These are phyloP conservation scores for Cochlearius cochlearius DNA, from an alignment of 2,113 vertebrate genomes.

Conservation along the genomic window DNA sequence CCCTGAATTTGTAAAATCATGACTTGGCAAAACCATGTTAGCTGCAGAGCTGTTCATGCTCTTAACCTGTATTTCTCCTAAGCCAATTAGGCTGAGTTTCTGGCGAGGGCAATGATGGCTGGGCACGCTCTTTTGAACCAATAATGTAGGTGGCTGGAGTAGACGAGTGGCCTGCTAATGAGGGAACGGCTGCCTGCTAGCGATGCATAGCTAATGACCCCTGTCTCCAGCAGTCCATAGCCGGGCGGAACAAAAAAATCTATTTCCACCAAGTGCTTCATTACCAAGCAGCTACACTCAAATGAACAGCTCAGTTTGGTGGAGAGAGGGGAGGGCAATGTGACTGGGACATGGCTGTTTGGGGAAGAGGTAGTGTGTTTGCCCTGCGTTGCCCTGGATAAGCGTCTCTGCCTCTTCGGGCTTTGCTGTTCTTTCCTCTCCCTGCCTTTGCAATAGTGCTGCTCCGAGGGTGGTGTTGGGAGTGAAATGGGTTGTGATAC, in stretches of 20 bases:
- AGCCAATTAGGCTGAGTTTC: conserved; percentile 45
- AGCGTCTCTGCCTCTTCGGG: background rate
- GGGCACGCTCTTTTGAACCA: conserved; percentile 46
- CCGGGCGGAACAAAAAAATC: conserved; percentile 4
- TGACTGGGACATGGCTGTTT: background rate
- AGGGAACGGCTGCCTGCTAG: conserved; percentile 37
- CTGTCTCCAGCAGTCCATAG: background rate
- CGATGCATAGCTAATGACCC: conserved; percentile 38
- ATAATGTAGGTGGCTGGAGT: conserved; percentile 35
- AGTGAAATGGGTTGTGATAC: background rate
- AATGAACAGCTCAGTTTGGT: background rate
- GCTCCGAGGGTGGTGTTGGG: background rate
- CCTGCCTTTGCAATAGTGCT: background rate
- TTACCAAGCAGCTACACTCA: background rate
- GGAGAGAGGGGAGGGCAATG: background rate
- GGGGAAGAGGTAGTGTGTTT: fast-evolving
- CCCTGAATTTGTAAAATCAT: conserved; percentile 27
- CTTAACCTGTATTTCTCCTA: conserved; percentile 28
- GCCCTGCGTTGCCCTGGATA: background rate
- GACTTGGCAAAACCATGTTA: background rate
- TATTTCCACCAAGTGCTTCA: background rate
- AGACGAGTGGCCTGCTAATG: conserved; percentile 26
- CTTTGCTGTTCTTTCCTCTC: background rate
- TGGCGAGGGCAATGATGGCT: conserved; percentile 17
- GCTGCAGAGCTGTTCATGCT: background rate